Evolutionary conservation across 64 coral and sea anemone genomes (phyloP).

Genomic region (Acropora tenuis): DNA sequence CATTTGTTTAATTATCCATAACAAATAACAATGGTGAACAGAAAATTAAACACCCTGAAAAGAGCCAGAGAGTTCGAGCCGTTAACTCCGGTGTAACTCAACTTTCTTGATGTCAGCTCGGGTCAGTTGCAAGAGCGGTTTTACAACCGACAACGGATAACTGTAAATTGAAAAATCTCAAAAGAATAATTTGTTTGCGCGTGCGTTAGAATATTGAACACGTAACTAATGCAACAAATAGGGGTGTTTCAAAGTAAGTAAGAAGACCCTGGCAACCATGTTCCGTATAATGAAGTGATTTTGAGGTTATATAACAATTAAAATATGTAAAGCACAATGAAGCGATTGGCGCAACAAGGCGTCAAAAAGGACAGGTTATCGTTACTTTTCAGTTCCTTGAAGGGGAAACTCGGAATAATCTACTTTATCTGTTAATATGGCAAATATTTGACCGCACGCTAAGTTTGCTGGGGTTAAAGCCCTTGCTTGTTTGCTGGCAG

Average conservation of each 20-base stretch:
- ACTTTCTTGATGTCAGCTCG: too few relatives aligned
- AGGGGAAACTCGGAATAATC: not conserved
- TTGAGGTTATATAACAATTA: not conserved
- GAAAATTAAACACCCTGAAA: too few relatives aligned
- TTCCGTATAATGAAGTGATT: not conserved
- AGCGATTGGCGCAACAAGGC: constrained; percentile 5
- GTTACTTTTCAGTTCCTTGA: not conserved
- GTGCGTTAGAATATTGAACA: not conserved
- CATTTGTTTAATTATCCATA: too few relatives aligned
- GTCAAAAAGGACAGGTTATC: constrained; percentile 8
- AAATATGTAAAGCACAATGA: not conserved
- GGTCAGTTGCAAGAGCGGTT: not conserved
- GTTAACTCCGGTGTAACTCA: too few relatives aligned
- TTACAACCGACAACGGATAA: not conserved
- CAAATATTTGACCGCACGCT: not conserved
- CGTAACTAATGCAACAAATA: not conserved
- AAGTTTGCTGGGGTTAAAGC: not conserved
- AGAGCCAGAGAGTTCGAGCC: too few relatives aligned
- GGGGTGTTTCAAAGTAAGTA: not conserved
- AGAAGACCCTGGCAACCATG: not conserved
- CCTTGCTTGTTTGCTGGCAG: not conserved
- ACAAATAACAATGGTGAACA: too few relatives aligned
- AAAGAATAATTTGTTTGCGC: not conserved
- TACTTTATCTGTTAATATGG: not conserved
- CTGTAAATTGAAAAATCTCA: not conserved